These are phyloP conservation scores for Clamator glandarius DNA, from an alignment of 2,797 vertebrate genomes.

Conservation along the genomic window DNA sequence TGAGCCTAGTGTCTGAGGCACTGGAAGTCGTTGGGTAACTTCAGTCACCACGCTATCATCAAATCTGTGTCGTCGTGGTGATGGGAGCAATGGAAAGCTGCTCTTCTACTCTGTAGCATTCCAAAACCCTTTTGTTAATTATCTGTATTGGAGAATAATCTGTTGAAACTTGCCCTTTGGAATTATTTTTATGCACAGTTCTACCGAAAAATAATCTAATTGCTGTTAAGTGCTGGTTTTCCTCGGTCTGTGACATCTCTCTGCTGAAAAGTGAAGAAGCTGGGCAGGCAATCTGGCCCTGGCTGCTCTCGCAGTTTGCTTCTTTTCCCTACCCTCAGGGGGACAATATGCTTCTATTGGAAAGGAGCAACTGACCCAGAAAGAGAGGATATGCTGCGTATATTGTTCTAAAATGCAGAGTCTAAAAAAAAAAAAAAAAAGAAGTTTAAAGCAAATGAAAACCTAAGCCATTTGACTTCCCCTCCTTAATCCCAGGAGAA, in stretches of 20 bases:
- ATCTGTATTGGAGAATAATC: background rate
- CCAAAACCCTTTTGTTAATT: background rate
- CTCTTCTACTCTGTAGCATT: background rate
- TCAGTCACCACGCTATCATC: background rate
- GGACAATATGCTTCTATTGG: slow-evolving; percentile 40
- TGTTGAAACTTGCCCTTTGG: background rate
- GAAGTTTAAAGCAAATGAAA: background rate
- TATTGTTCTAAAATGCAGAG: slow-evolving; percentile 20
- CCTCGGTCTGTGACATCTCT: background rate
- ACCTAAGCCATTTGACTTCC: slow-evolving; percentile 13
- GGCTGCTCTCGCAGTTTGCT: slow-evolving; percentile 12
- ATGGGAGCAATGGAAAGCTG: background rate
- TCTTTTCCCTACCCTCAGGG: slow-evolving; percentile 52
- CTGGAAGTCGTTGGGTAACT: background rate
- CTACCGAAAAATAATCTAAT: background rate
- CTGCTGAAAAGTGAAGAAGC: background rate
- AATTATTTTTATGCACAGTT: background rate
- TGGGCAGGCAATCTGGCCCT: slow-evolving; percentile 18
- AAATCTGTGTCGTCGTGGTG: background rate
- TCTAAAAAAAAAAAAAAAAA: background rate
- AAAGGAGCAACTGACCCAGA: slow-evolving; percentile 62
- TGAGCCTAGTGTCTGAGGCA: background rate
- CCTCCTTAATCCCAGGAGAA: background rate
- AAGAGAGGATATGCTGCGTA: slow-evolving; percentile 11
- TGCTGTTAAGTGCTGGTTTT: background rate